Conservation (phyloP, 2,888 invertebrate species). For the Tanaodytes sp. region DNA sequence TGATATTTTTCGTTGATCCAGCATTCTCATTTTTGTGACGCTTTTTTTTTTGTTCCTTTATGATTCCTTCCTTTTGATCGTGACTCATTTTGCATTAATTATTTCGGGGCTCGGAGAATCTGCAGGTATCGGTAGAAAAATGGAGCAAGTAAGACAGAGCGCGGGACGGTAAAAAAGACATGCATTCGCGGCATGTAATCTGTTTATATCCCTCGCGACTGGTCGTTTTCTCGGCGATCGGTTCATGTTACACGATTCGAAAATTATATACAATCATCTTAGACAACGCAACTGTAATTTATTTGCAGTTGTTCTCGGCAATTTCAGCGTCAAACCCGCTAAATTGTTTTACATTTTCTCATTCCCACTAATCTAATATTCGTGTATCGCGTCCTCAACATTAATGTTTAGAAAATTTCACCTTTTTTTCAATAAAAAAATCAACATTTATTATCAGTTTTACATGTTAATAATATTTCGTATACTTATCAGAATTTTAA, state of each 20-base stretch:
- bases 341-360: conserved; percentile 19
- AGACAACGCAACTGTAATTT: conserved; percentile 48
- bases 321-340: conserved; percentile 36
- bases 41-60: conserved; percentile 26
- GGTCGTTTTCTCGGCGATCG: conserved; percentile 55
- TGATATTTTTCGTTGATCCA: conserved; percentile 12
- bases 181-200: conserved; percentile 62
- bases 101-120: conserved; percentile 54
- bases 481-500: too few species aligned
- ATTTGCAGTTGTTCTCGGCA: conserved; percentile 42
- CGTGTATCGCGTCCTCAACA: too few species aligned
- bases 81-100: conserved; percentile 58
- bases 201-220: conserved; percentile 60
- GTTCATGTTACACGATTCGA: conserved; percentile 60
- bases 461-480: too few species aligned
- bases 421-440: too few species aligned
- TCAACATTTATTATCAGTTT: too few species aligned
- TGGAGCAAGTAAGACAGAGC: conserved; percentile 38
- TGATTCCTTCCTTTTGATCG: conserved; percentile 44
- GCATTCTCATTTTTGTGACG: conserved; percentile 17
- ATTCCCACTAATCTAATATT: neutral
- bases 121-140: conserved; percentile 54
- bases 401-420: too few species aligned
- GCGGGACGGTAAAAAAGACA: conserved; percentile 54
- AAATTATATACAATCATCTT: conserved; percentile 52